These are phyloP conservation scores for Limnephilus auricula DNA, from an alignment of 2,888 invertebrate genomes.

Conservation along the genomic window DNA sequence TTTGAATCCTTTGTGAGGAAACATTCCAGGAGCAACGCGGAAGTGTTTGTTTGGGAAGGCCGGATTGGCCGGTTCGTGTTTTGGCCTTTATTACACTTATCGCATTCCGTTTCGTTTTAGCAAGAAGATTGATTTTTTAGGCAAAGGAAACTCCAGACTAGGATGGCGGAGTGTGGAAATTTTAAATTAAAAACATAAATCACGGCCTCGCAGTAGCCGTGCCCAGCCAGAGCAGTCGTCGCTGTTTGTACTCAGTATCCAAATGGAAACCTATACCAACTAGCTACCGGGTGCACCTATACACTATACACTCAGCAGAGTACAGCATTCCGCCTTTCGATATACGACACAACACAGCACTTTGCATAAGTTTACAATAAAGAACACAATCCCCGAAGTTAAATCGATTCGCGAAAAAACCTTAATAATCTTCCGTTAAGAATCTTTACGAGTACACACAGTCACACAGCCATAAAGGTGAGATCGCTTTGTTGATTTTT, in stretches of 20 bases:
- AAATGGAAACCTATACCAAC: background rate
- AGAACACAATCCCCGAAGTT: background rate
- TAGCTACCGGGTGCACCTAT: constrained; percentile 16
- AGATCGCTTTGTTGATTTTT: background rate
- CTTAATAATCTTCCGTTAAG: background rate
- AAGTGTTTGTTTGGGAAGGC: background rate
- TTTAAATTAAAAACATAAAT: constrained; percentile 80
- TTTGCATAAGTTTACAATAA: background rate
- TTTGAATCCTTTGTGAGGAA: constrained; percentile 25
- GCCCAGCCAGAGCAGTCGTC: constrained; percentile 56
- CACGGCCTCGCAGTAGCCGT: constrained; percentile 69
- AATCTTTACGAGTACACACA: background rate
- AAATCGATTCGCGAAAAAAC: background rate
- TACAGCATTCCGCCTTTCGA: background rate
- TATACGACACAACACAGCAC: background rate
- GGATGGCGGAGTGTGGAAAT: constrained; percentile 78
- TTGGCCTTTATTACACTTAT: constrained; percentile 44
- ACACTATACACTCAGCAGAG: background rate
- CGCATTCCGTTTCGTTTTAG: constrained; percentile 55
- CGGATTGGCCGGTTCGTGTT: constrained; percentile 24
- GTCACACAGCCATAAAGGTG: background rate
- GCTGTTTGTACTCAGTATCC: background rate
- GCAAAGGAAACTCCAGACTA: constrained; percentile 70
- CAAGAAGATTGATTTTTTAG: constrained; percentile 57
- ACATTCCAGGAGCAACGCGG: background rate